Base-by-base conservation (phyloP, 2,113 vertebrate species). In the Hydrolagus affinis region DNA sequence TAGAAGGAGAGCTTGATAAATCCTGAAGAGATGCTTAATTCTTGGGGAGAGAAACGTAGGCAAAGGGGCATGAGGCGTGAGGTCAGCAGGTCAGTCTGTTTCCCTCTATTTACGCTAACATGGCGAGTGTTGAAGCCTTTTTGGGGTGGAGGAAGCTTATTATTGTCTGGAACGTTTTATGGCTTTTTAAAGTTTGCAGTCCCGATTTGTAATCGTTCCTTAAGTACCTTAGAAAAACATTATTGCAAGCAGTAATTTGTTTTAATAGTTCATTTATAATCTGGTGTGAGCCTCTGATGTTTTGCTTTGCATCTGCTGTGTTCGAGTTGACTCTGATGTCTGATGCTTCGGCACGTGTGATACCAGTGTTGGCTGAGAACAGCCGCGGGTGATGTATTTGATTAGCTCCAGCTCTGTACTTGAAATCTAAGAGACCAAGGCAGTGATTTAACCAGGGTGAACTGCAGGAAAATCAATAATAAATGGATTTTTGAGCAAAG, bases 221-320 rank as follows among this genome's bases (percentile, higher is more conserved):
- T 75, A 75, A 75, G 73, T 75, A 75, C 73, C 32, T 75, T 75
- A 30, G 73, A 75, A 75, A 75, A 75, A 75, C 73, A 75, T 75
- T 75, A 75, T 75, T 75, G 73, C 21, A 75, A 75, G 30, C 21
- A 21, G 73, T 75, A 57, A 9, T 75, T 75, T 75, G 17, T 75
- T 75, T 75, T 75, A 75, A 75, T 75, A 75, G 73, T 75, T 75
- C 28, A 75, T 75, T 75, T 75, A 75, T 75, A 75, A 75, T 75
- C 73, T 44, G 17, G 30, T 75, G n/a, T 57, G 73, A 75, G 32
- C 32, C 73, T 56, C 32, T 56, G 73, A 56, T 56, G 17, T 19
- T 56, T 56, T 56, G 17, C 56, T 75, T 56, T 19, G 17, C 73
- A 75, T 75, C 73, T 75, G 73, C 30, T 10, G 73, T 44, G n/a